phyloP scores from a whole-genome alignment of 2,888 invertebrate species.

The Atethmia centrago region DNA sequence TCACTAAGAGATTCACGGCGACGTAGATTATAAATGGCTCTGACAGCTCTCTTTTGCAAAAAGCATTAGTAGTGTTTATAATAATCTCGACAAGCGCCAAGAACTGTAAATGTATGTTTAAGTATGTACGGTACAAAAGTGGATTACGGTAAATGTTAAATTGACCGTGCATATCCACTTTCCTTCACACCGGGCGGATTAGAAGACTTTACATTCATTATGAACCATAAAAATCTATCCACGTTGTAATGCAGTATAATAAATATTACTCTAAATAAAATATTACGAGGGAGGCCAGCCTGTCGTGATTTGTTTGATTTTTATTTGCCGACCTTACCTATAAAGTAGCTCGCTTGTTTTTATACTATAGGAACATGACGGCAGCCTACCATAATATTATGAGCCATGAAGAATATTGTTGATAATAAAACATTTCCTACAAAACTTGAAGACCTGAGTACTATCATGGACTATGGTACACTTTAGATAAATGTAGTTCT shows the following conservation, averaged over 20 bases:
- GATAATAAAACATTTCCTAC: constrained; percentile 13
- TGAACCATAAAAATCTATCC: not conserved
- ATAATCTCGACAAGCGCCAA: constrained; percentile 9
- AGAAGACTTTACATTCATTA: constrained; percentile 3
- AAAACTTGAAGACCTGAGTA: not conserved
- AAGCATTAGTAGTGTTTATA: constrained; percentile 1
- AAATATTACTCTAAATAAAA: constrained; percentile 12
- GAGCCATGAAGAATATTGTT: not conserved
- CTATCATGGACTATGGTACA: too few relatives aligned
- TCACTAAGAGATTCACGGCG: too few relatives aligned
- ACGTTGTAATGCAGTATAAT: not conserved
- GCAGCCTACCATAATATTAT: constrained; percentile 2
- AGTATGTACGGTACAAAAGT: constrained; percentile 19
- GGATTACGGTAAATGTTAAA: constrained; percentile 37
- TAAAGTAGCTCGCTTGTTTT: constrained; percentile 4
- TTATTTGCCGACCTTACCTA: constrained; percentile 3
- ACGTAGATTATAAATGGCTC: too few relatives aligned
- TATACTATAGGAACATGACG: not conserved
- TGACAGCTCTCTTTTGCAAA: too few relatives aligned
- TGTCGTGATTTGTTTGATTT: not conserved
- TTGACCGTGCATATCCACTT: constrained; percentile 48
- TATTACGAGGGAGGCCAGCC: constrained; percentile 1
- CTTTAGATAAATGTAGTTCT: too few relatives aligned
- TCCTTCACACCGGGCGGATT: constrained; percentile 11
- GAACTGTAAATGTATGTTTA: constrained; percentile 34